phyloP scores from a whole-genome alignment of 2,797 vertebrate species.

The Syngnathus acus region DNA sequence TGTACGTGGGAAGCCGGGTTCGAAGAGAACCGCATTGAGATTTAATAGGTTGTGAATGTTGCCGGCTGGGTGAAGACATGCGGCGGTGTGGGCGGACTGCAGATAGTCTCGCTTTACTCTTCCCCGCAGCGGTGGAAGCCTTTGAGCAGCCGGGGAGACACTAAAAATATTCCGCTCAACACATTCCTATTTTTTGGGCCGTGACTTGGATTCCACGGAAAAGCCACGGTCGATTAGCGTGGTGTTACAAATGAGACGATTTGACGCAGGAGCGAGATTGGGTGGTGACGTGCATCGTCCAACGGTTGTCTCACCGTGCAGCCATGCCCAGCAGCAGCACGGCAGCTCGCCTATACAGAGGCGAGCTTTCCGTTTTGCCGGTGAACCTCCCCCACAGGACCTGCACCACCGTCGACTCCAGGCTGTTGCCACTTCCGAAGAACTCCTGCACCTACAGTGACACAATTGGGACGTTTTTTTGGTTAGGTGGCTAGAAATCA shows the following conservation, averaged over 20 bases:
- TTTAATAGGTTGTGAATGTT: conserved; percentile 62
- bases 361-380: conserved; percentile 72
- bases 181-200: conserved; percentile 40
- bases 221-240: conserved; percentile 25
- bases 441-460: conserved; percentile 84
- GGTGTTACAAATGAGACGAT: conserved; percentile 20
- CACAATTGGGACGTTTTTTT: neutral
- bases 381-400: conserved; percentile 88
- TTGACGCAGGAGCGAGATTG: conserved; percentile 2
- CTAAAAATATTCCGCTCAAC: conserved; percentile 34
- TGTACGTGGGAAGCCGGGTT: conserved; percentile 54
- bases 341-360: conserved; percentile 74
- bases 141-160: conserved; percentile 52
- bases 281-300: no score
- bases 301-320: conserved; percentile 71
- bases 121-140: conserved; percentile 41
- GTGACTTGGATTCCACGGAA: conserved; percentile 53
- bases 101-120: conserved; percentile 45
- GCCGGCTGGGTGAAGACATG: conserved; percentile 48
- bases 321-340: conserved; percentile 90
- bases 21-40: conserved; percentile 40
- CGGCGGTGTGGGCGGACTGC: conserved; percentile 63
- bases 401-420: conserved; percentile 75
- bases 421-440: conserved; percentile 76
- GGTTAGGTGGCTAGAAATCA: neutral